These are phyloP conservation scores for Erinaceus europaeus DNA, from an alignment of 2,113 vertebrate species.

Conservation along the genomic window DNA sequence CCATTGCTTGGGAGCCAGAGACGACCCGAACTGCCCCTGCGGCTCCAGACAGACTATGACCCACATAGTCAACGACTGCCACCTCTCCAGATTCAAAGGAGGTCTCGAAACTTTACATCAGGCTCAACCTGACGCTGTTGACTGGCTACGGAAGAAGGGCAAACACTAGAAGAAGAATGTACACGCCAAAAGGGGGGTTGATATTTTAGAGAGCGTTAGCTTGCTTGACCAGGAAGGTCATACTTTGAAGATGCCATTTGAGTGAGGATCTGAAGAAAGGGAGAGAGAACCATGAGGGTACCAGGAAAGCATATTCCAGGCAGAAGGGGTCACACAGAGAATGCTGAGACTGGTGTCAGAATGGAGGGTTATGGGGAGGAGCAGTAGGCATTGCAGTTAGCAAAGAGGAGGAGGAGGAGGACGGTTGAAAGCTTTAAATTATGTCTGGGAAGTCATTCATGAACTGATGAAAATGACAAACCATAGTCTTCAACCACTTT, in stretches of 20 bases:
- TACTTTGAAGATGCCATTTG: constrained; percentile 2
- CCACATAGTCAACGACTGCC: too few species aligned
- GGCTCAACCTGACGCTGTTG: too few species aligned
- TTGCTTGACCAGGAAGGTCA: background rate
- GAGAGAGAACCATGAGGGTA: background rate
- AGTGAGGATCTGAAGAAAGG: constrained; percentile 3
- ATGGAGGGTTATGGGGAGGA: background rate
- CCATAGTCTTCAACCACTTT: background rate
- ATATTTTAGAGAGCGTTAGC: background rate
- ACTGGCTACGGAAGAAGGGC: too few species aligned
- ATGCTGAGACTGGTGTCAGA: background rate
- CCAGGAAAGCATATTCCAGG: constrained; percentile 1
- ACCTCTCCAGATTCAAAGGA: too few species aligned
- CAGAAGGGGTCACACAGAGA: background rate
- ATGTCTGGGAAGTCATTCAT: constrained; percentile 38
- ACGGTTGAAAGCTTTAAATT: background rate
- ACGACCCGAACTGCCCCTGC: too few species aligned
- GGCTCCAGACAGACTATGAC: too few species aligned
- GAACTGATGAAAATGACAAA: constrained; percentile 10
- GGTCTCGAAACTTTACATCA: too few species aligned
- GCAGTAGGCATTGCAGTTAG: constrained; percentile 12
- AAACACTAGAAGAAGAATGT: too few species aligned
- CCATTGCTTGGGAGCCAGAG: too few species aligned
- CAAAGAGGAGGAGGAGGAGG: background rate
- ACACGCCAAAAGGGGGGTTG: too few species aligned